These are phyloP conservation scores for Panzeria rudis DNA, from an alignment of 2,888 invertebrate species.

Conservation along the genomic window DNA sequence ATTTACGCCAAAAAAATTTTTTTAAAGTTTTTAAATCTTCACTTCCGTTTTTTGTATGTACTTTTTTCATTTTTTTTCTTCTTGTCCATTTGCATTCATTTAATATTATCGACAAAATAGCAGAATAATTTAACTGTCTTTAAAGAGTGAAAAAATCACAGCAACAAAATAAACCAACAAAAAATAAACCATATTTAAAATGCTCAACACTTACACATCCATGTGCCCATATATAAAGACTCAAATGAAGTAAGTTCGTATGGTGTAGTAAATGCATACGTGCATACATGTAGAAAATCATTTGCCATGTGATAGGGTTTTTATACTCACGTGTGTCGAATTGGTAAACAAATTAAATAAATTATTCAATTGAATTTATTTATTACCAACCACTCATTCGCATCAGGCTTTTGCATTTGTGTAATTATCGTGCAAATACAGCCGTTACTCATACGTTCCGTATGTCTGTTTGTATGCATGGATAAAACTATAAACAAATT, in stretches of 20 bases:
- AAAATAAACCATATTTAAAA: constrained; percentile 36
- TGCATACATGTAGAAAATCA: constrained; percentile 53
- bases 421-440: constrained; percentile 78
- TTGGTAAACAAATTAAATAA: constrained; percentile 81
- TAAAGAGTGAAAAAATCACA: constrained; percentile 23
- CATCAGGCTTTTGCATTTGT: constrained; percentile 77
- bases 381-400: constrained; percentile 77
- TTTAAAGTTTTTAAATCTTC: constrained; percentile 6
- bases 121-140: constrained; percentile 43
- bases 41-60: constrained; percentile 34
- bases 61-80: constrained; percentile 4
- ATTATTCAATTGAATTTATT: constrained; percentile 82
- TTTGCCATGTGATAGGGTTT: constrained; percentile 65
- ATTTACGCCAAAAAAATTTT: no score
- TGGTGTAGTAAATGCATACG: constrained; percentile 37
- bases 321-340: constrained; percentile 73
- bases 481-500: not conserved
- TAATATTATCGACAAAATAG: constrained; percentile 50
- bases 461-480: not conserved
- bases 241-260: not conserved
- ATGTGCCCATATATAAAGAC: not conserved
- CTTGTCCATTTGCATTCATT: constrained; percentile 58
- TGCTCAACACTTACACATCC: constrained; percentile 24
- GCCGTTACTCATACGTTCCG: constrained; percentile 64
- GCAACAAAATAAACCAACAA: constrained; percentile 5